phyloP scores from a whole-genome alignment of 2,797 vertebrate species.

The Gadopsis marmoratus region DNA sequence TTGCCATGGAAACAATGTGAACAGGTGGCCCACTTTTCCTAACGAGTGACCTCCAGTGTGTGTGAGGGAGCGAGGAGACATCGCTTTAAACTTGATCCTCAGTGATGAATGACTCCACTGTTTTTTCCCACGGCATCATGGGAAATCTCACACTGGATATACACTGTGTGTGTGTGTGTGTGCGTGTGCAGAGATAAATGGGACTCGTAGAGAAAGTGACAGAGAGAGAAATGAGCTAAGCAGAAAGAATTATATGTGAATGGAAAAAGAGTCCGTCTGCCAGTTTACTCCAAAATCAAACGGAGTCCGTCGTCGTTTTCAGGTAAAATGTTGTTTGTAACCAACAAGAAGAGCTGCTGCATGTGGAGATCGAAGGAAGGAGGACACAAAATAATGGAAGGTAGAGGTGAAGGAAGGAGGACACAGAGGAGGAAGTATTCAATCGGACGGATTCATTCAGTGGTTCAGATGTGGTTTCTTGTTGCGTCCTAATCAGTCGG shows the following conservation, averaged over 20 bases:
- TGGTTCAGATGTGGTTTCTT: no score
- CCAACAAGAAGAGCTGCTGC: background rate
- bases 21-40: conserved; percentile 22
- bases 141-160: conserved; percentile 54
- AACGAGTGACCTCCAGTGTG: conserved; percentile 44
- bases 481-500: background rate
- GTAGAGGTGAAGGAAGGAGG: no score
- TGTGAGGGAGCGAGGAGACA: conserved; percentile 11
- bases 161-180: conserved; percentile 16
- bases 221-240: conserved; percentile 68
- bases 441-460: background rate
- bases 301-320: conserved; percentile 17
- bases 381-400: background rate
- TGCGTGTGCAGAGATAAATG: conserved; percentile 66
- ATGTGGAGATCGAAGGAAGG: background rate
- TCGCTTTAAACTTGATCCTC: conserved; percentile 35
- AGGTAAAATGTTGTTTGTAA: conserved; percentile 3
- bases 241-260: conserved; percentile 41
- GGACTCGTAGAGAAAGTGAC: conserved; percentile 56
- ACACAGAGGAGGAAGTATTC: no score
- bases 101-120: conserved; percentile 62
- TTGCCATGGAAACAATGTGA: conserved; percentile 39
- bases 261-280: conserved; percentile 20
- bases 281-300: conserved; percentile 41
- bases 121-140: conserved; percentile 61